phyloP scores from a whole-genome alignment of 2,113 vertebrate species.

The Numenius arquata region DNA sequence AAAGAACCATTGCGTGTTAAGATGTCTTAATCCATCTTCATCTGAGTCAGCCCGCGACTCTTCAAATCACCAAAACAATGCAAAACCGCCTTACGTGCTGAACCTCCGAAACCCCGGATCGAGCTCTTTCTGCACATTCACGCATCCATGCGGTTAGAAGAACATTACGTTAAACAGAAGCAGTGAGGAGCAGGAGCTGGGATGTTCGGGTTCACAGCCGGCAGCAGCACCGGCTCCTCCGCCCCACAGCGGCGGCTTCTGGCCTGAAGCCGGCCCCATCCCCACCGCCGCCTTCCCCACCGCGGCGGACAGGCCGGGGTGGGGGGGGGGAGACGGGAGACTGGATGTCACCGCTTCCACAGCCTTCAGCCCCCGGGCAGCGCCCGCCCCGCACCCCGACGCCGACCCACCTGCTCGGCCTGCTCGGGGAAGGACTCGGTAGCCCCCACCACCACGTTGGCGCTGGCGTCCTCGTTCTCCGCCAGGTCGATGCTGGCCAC shows the following conservation, averaged over 20 bases:
- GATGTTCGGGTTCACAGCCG: accelerated
- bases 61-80: neutral
- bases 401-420: slow-evolving; percentile 83
- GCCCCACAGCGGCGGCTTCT: neutral
- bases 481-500: slow-evolving; percentile 88
- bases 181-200: neutral
- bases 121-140: neutral
- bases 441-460: slow-evolving; percentile 82
- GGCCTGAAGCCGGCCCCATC: accelerated
- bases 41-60: neutral
- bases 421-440: slow-evolving; percentile 86
- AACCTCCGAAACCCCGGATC: neutral
- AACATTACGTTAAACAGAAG: neutral
- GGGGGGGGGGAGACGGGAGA: too few relatives aligned
- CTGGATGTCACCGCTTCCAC: accelerated
- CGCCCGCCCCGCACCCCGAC: neutral
- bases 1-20: neutral
- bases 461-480: slow-evolving; percentile 86
- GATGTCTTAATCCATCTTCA: neutral
- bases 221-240: neutral
- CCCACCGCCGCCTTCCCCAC: neutral
- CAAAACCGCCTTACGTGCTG: neutral
- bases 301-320: accelerated
- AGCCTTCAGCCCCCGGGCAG: neutral
- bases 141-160: accelerated